These are phyloP conservation scores for Crocodylus rhombifer DNA, from an alignment of 2,797 vertebrate genomes.

Conservation along the genomic window DNA sequence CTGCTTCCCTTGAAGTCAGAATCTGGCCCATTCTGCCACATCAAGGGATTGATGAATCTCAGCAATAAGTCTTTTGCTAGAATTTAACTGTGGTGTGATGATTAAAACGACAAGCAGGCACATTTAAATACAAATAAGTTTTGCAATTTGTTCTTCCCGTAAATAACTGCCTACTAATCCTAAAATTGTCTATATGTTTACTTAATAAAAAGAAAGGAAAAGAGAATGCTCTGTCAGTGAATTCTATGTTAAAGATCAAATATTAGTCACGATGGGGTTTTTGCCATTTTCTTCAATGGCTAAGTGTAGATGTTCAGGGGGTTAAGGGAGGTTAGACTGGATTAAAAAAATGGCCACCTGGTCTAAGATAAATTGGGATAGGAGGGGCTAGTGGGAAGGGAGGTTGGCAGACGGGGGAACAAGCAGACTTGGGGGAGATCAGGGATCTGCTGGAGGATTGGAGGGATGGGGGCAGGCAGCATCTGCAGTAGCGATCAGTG, in stretches of 20 bases:
- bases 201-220: neutral
- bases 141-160: constrained; percentile 18
- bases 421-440: too few species aligned
- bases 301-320: too few species aligned
- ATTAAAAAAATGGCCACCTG: too few species aligned
- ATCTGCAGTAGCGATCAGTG: too few species aligned
- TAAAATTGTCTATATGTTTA: neutral
- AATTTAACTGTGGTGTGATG: constrained; percentile 67
- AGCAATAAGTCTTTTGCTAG: constrained; percentile 64
- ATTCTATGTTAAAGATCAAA: constrained; percentile 39
- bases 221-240: constrained; percentile 7
- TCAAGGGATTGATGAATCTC: constrained; percentile 26
- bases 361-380: too few species aligned
- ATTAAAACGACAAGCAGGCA: constrained; percentile 61
- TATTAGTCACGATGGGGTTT: constrained; percentile 41
- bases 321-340: too few species aligned
- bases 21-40: neutral
- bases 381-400: too few species aligned
- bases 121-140: constrained; percentile 59
- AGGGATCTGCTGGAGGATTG: too few species aligned
- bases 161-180: constrained; percentile 60
- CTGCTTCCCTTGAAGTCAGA: constrained; percentile 36
- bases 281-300: constrained; percentile 50
- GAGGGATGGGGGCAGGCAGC: too few species aligned
- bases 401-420: too few species aligned